Percentiles rank a stretch among this genome's conserved stretches.
Evolutionary conservation across 2,888 invertebrate species (phyloP).

Genomic region (Oscheius myriophilus): DNA sequence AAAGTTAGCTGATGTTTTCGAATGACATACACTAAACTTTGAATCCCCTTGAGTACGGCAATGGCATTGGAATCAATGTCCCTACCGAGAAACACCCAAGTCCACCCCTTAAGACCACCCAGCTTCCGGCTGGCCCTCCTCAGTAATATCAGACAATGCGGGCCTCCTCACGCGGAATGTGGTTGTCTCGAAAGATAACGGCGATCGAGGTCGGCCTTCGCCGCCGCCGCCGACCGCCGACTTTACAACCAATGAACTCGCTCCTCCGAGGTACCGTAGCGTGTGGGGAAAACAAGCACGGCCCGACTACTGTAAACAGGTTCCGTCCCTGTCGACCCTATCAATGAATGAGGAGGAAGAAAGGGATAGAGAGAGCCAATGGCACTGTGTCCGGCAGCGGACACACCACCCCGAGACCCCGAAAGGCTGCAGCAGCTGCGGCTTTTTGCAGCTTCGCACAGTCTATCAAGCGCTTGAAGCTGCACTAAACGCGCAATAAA

Average conservation of each 20-base stretch:
- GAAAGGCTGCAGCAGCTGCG: no score
- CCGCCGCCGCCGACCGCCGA: constrained; percentile 29
- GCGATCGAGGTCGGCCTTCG: constrained; percentile 31
- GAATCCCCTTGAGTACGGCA: no score
- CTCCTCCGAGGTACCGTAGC: constrained; percentile 29
- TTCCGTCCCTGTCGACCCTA: constrained; percentile 23
- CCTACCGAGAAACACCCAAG: no score
- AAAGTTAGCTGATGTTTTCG: no score
- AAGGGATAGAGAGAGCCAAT: no score
- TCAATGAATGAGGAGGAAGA: constrained; percentile 22
- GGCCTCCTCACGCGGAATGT: constrained; percentile 28
- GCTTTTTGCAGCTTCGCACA: no score
- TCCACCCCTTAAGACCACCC: no score
- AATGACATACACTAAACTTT: no score
- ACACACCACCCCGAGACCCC: no score
- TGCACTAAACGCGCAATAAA: constrained; percentile 10
- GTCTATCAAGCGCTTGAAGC: constrained; percentile 7
- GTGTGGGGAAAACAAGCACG: constrained; percentile 16
- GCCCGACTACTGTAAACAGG: constrained; percentile 30
- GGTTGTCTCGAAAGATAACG: constrained; percentile 32
- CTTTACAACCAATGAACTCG: constrained; percentile 34
- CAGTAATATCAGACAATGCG: constrained; percentile 23
- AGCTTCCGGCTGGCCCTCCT: constrained; percentile 5
- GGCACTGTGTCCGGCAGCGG: no score
- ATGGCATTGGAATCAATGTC: no score